A percentile compares a stretch with the other conserved stretches of the same genome.
Evolutionary conservation across 2,888 invertebrate genomes (phyloP).

Genomic region (Calliopum simillimum): DNA sequence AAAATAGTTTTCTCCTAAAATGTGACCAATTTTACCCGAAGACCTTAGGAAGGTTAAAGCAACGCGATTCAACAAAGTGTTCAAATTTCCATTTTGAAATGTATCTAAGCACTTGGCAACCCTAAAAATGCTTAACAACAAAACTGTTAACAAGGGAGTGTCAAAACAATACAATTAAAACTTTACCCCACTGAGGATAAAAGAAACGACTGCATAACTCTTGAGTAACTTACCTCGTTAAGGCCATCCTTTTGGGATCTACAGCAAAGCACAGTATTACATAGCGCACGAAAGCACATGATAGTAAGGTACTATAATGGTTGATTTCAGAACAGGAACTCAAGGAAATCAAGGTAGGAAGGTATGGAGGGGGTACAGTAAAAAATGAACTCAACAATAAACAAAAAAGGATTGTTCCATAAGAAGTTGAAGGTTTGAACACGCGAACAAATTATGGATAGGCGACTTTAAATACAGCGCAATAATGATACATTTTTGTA

Average conservation of each 20-base stretch:
- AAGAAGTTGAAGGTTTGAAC: not conserved
- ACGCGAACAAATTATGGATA: not conserved
- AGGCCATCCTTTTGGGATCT: conserved; percentile 56
- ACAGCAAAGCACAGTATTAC: conserved; percentile 47
- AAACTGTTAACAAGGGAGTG: no score
- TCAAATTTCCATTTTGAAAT: no score
- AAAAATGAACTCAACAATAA: not conserved
- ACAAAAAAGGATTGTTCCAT: not conserved
- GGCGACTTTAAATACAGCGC: not conserved
- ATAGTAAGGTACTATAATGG: not conserved
- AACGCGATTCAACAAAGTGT: no score
- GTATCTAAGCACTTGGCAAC: no score
- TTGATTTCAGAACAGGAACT: no score
- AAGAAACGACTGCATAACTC: not conserved
- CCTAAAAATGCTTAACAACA: no score
- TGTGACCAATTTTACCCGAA: no score
- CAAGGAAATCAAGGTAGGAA: not conserved
- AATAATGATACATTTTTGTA: not conserved
- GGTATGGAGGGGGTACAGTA: not conserved
- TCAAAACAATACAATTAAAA: not conserved
- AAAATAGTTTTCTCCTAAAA: no score
- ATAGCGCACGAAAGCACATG: conserved; percentile 26
- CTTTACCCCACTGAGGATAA: conserved; percentile 4
- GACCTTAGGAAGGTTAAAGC: no score
- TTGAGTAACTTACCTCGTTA: conserved; percentile 61